Conservation (phyloP, 2,797 vertebrate species). For the Lepus townsendii region DNA sequence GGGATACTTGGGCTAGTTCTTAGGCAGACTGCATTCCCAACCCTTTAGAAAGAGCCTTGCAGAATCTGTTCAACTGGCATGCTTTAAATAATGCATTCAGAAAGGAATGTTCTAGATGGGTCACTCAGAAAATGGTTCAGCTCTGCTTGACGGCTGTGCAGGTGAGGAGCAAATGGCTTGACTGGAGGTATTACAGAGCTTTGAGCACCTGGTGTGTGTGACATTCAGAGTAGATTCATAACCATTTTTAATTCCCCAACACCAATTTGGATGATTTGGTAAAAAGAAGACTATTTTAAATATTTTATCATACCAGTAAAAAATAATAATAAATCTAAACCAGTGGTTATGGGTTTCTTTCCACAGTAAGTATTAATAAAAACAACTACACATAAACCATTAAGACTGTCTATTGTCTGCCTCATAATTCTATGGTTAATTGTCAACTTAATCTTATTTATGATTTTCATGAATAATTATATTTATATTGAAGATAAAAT, state of each 20-base stretch:
- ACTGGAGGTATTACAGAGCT: neutral
- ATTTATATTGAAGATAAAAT: slow-evolving; percentile 57
- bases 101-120: neutral
- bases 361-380: slow-evolving; percentile 20
- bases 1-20: neutral
- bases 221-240: neutral
- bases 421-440: neutral
- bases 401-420: neutral
- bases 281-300: slow-evolving; percentile 26
- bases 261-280: slow-evolving; percentile 7
- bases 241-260: neutral
- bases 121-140: neutral
- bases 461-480: slow-evolving; percentile 6
- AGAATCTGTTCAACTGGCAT: neutral
- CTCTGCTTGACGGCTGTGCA: neutral
- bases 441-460: slow-evolving; percentile 14
- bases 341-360: neutral
- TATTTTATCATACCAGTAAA: slow-evolving; percentile 27
- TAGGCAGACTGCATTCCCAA: neutral
- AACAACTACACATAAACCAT: neutral
- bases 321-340: neutral
- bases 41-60: neutral
- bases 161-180: neutral
- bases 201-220: neutral
- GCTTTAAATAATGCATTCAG: neutral